Evolutionary conservation across 2,888 invertebrate species (phyloP), one percentile per base, ranked within the genome.

Genomic region (Drosophila lacicola): DNA sequence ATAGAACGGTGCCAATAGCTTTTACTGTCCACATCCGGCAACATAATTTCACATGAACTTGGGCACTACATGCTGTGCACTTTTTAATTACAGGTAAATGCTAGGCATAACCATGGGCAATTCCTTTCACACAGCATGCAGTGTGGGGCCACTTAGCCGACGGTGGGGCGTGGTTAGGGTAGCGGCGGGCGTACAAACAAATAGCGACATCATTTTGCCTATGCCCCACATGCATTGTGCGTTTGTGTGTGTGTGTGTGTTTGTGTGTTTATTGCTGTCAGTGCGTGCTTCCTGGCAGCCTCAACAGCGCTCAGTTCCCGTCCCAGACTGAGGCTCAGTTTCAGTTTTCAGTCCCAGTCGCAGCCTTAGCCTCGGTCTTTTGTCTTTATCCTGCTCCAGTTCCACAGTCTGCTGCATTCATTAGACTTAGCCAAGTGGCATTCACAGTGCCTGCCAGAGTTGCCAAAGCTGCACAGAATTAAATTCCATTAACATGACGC

Each of bases 401-500:
- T 86, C 68, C 74, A 88, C 87, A 86, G 83, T 86, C 83, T 88
- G 66, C 80, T 88, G 83, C 89, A 82, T 83, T 83, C 83, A 88
- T 86, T 86, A 86, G 78, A 82, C 83, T 70, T 56, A 78, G 86
- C 88, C 83, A 83, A 82, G 88, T 88, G 86, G 72, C 74, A 55
- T 58, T 61, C 70, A 51, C 49, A 54, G 49, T 53, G 57, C 44
- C 61, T 62, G 36, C 39, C 29, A 29, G 19, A 63, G 58, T 49
- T 64, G 21, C 57, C 71, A 50, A 50, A 50, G 60, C 47, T 51
- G 57, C 55, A 71, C 57, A 58, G 71, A 62, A 72, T 82, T 82
- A 79, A 85, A 82, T 83, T 88, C 74, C 88, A 75, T 84, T 81
- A 88, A 78, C 82, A 74, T 29, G 63, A 42, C 44, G 41, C 45